These are phyloP conservation scores for Perca flavescens DNA, from an alignment of 2,113 vertebrate genomes.

Conservation along the genomic window DNA sequence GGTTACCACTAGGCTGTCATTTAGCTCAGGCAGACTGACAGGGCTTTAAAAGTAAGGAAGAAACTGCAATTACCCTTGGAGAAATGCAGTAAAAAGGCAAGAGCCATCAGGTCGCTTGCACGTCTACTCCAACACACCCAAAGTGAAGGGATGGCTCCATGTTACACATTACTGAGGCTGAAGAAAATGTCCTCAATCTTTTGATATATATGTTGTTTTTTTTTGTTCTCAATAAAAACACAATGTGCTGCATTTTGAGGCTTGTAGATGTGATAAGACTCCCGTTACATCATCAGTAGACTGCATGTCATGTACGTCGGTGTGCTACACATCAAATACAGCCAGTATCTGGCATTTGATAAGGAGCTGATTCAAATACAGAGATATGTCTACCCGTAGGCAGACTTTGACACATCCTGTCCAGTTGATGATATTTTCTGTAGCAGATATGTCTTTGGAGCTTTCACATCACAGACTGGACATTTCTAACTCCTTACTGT, in stretches of 20 bases:
- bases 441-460: conserved; percentile 45
- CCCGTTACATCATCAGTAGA: conserved; percentile 30
- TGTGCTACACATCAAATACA: conserved; percentile 41
- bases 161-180: conserved; percentile 24
- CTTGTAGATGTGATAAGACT: conserved; percentile 49
- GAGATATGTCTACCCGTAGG: conserved; percentile 15
- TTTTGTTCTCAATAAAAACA: background rate
- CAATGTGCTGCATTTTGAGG: conserved; percentile 23
- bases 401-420: conserved; percentile 40
- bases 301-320: conserved; percentile 33
- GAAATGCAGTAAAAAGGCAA: conserved; percentile 52
- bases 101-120: conserved; percentile 55
- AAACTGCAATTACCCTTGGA: conserved; percentile 66
- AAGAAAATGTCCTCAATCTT: conserved; percentile 48
- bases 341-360: conserved; percentile 51
- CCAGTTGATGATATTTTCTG: conserved; percentile 22
- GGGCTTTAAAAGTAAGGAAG: conserved; percentile 68
- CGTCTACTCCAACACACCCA: conserved; percentile 49
- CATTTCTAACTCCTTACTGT: background rate
- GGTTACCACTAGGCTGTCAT: conserved; percentile 70
- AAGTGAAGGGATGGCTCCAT: conserved; percentile 17
- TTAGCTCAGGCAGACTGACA: conserved; percentile 64
- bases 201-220: conserved; percentile 3
- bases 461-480: conserved; percentile 39
- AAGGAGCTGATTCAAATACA: conserved; percentile 42